Evolutionary conservation across 2,888 invertebrate genomes (phyloP).

Genomic region (Euplagia quadripunctaria): DNA sequence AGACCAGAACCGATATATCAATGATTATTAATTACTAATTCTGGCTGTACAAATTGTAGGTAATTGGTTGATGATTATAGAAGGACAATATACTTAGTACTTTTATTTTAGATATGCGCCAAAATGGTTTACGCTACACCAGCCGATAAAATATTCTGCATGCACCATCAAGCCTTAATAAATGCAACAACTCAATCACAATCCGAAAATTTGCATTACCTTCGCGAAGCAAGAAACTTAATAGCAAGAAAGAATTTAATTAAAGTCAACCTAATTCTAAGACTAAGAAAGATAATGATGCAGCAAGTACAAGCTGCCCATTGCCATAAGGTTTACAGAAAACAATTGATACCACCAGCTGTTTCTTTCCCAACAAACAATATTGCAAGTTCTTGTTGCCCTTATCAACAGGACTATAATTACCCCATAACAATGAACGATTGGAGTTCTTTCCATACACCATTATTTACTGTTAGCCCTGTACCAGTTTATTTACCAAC

Average conservation of each 20-base stretch:
- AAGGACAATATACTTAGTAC: background rate
- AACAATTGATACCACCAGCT: constrained; percentile 10
- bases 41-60: too few species aligned
- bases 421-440: constrained; percentile 26
- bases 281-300: constrained; percentile 27
- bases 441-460: constrained; percentile 31
- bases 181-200: constrained; percentile 7
- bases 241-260: constrained; percentile 24
- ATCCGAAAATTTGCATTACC: constrained; percentile 3
- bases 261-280: constrained; percentile 21
- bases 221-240: constrained; percentile 19
- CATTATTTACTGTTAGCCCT: constrained; percentile 19
- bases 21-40: too few species aligned
- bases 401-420: constrained; percentile 24
- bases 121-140: constrained; percentile 23
- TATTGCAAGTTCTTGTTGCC: background rate
- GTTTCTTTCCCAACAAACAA: constrained; percentile 14
- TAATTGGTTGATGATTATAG: background rate
- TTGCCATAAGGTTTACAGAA: constrained; percentile 16
- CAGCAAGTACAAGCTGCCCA: constrained; percentile 5
- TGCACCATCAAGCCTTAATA: constrained; percentile 14
- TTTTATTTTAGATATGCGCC: constrained; percentile 29
- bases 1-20: too few species aligned
- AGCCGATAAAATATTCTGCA: constrained; percentile 3
- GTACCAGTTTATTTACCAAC: constrained; percentile 32